These are phyloP conservation scores for Brachystomella parvula DNA, from an alignment of 1,140 invertebrate species.

Conservation along the genomic window DNA sequence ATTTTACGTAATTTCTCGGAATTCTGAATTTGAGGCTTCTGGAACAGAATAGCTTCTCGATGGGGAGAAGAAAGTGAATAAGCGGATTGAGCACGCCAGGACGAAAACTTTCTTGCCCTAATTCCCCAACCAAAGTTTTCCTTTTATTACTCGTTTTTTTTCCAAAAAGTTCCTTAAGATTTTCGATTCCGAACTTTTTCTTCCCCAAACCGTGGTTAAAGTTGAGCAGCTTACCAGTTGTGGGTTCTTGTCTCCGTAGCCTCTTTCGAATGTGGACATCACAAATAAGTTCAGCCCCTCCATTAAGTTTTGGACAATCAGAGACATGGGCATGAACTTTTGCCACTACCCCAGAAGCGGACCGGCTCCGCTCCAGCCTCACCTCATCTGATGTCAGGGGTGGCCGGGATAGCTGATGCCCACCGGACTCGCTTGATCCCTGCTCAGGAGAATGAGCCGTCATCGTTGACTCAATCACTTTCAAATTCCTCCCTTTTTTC, in stretches of 20 bases:
- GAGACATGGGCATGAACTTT: constrained; percentile 34
- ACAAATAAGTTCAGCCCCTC: constrained; percentile 31
- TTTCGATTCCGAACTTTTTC: no score
- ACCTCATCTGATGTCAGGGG: constrained; percentile 7
- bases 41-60: no score
- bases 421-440: not conserved
- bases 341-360: constrained; percentile 20
- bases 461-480: constrained; percentile 1
- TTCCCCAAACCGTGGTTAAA: no score
- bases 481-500: not conserved
- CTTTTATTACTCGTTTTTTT: no score
- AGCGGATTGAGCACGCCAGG: no score
- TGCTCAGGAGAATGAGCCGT: not conserved
- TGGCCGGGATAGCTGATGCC: not conserved
- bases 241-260: constrained; percentile 33
- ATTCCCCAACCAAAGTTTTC: no score
- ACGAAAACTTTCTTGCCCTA: no score
- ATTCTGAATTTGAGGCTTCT: no score
- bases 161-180: no score
- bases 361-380: not conserved
- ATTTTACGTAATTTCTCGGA: no score
- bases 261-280: constrained; percentile 33
- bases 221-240: constrained; percentile 30
- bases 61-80: no score
- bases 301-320: constrained; percentile 33